These are phyloP conservation scores for Notocelia uddmanniana DNA, from an alignment of 2,888 invertebrate genomes.

Conservation along the genomic window DNA sequence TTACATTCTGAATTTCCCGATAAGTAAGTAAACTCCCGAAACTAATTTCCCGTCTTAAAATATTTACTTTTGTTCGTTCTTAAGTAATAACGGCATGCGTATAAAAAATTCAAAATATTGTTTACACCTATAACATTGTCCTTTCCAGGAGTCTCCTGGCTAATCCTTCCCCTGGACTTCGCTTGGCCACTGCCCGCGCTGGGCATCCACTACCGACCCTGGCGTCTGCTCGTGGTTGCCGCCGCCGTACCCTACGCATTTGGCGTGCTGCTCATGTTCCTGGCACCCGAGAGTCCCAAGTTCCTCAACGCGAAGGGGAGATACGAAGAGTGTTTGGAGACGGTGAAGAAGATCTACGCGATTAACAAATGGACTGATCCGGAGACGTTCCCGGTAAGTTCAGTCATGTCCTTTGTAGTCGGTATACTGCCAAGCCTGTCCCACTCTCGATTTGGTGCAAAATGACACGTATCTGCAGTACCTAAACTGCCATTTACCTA, in stretches of 20 bases:
- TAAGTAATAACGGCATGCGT: too few relatives aligned
- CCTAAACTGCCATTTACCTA: not conserved
- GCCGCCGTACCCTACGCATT: constrained; percentile 88
- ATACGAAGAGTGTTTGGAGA: constrained; percentile 84
- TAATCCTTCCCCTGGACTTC: constrained; percentile 87
- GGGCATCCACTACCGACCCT: constrained; percentile 88
- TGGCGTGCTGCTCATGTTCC: constrained; percentile 84
- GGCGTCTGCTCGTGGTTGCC: constrained; percentile 90
- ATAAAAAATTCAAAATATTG: too few relatives aligned
- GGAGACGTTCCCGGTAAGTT: constrained; percentile 71
- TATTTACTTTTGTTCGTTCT: too few relatives aligned
- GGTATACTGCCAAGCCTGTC: not conserved
- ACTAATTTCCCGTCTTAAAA: too few relatives aligned
- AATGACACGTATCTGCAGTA: too few relatives aligned
- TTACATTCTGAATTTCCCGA: too few relatives aligned
- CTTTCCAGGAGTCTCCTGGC: constrained; percentile 88
- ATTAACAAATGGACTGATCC: constrained; percentile 63
- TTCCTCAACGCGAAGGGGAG: constrained; percentile 88
- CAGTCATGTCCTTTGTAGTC: constrained; percentile 8
- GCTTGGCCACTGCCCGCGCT: constrained; percentile 75
- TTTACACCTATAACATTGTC: too few relatives aligned
- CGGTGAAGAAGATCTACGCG: constrained; percentile 73
- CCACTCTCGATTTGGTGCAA: too few relatives aligned
- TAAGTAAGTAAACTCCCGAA: too few relatives aligned
- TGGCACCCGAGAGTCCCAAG: constrained; percentile 92